These are phyloP conservation scores for Neoascia interrupta DNA, from an alignment of 2,888 invertebrate genomes.

Conservation along the genomic window DNA sequence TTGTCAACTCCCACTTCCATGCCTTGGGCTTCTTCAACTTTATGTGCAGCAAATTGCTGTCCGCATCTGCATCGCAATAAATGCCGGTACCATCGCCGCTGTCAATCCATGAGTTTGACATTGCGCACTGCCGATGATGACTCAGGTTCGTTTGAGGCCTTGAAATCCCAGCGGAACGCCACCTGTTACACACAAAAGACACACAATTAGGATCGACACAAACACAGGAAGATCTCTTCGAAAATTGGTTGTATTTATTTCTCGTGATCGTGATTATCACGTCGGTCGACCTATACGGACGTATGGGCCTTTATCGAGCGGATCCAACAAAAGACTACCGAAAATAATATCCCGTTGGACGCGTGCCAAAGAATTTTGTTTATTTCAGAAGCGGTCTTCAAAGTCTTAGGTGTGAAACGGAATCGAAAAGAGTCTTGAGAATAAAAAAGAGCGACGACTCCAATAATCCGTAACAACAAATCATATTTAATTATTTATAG, in stretches of 20 bases:
- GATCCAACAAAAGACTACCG: constrained; percentile 28
- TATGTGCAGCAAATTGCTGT: constrained; percentile 80
- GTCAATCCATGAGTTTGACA: constrained; percentile 68
- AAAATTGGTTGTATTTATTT: constrained; percentile 14
- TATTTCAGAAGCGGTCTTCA: constrained; percentile 43
- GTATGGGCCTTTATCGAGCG: constrained; percentile 16
- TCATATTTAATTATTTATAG: constrained; percentile 56
- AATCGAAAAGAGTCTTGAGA: constrained; percentile 28
- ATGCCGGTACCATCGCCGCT: constrained; percentile 63
- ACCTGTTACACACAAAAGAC: constrained; percentile 62
- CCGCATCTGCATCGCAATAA: constrained; percentile 71
- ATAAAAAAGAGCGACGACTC: background rate
- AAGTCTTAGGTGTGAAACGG: constrained; percentile 40
- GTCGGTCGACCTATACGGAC: constrained; percentile 23
- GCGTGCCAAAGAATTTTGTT: constrained; percentile 62
- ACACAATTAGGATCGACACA: constrained; percentile 16
- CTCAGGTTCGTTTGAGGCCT: constrained; percentile 46
- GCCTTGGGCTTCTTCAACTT: constrained; percentile 81
- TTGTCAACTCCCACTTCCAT: constrained; percentile 83
- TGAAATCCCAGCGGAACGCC: constrained; percentile 60
- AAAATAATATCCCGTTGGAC: constrained; percentile 50
- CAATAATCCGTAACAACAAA: constrained; percentile 33
- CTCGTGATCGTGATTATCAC: constrained; percentile 10
- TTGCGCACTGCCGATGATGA: constrained; percentile 50
- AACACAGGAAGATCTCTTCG: constrained; percentile 2